Percentiles rank a stretch among this genome's conserved stretches.
phyloP scores from a whole-genome alignment of 2,113 vertebrate species.

The Chrysochloris asiatica region DNA sequence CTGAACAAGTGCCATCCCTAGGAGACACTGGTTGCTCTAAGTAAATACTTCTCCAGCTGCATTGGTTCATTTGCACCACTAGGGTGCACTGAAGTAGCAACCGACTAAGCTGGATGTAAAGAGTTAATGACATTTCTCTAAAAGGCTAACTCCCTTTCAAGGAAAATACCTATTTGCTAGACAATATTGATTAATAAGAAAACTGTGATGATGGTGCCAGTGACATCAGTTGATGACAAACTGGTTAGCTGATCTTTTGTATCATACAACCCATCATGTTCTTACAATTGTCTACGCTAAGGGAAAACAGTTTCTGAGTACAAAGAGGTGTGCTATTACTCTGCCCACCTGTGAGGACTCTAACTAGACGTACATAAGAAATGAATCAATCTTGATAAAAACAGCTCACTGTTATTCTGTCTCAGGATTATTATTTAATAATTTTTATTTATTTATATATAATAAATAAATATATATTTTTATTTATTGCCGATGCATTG shows the following conservation, averaged over 20 bases:
- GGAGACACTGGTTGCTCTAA: accelerated
- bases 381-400: no score
- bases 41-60: neutral
- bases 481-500: no score
- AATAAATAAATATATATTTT: no score
- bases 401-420: no score
- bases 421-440: no score
- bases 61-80: constrained; percentile 51
- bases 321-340: neutral
- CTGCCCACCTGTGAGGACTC: neutral
- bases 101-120: neutral
- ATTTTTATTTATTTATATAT: no score
- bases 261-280: neutral
- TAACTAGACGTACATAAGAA: neutral
- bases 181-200: neutral
- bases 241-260: neutral
- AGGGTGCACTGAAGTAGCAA: constrained; percentile 70
- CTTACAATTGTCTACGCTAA: neutral
- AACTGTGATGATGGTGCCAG: neutral
- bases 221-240: neutral
- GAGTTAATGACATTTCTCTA: constrained; percentile 45
- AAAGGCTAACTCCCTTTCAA: constrained; percentile 27
- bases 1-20: neutral
- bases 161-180: neutral
- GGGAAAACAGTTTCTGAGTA: neutral